Evolutionary conservation across 2,888 invertebrate genomes (phyloP).

Genomic region (Cosmia trapezina): DNA sequence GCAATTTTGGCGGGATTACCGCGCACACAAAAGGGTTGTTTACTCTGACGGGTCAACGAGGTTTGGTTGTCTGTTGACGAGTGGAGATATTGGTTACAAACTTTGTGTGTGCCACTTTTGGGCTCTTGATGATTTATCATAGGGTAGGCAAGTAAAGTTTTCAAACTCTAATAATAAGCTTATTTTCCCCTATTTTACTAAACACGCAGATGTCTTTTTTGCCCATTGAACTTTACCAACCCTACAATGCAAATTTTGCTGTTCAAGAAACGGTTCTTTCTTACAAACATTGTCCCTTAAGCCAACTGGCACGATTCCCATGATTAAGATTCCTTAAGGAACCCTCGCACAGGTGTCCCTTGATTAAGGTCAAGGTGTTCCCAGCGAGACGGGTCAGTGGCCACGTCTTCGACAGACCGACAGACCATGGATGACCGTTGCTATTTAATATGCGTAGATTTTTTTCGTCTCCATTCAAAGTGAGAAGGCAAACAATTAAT

Average conservation of each 20-base stretch:
- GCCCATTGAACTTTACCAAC: conserved; percentile 8
- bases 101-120: conserved; percentile 41
- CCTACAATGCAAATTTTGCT: conserved; percentile 50
- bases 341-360: conserved; percentile 84
- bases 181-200: neutral
- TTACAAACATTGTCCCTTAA: conserved; percentile 62
- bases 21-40: conserved; percentile 79
- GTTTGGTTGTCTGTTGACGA: conserved; percentile 56
- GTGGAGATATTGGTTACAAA: conserved; percentile 53
- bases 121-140: conserved; percentile 23
- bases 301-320: conserved; percentile 79
- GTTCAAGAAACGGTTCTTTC: conserved; percentile 37
- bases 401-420: conserved; percentile 72
- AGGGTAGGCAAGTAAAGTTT: conserved; percentile 17
- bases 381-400: conserved; percentile 85
- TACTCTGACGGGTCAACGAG: conserved; percentile 70
- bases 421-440: conserved; percentile 85
- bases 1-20: conserved; percentile 81
- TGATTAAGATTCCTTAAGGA: conserved; percentile 86
- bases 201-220: conserved; percentile 26
- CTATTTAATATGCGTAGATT: conserved; percentile 69
- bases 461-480: conserved; percentile 42
- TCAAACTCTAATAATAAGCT: neutral
- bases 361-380: conserved; percentile 88
- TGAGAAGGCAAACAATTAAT: conserved; percentile 24